These are phyloP conservation scores for Seira ritae DNA, from an alignment of 2,888 invertebrate genomes.

Conservation along the genomic window DNA sequence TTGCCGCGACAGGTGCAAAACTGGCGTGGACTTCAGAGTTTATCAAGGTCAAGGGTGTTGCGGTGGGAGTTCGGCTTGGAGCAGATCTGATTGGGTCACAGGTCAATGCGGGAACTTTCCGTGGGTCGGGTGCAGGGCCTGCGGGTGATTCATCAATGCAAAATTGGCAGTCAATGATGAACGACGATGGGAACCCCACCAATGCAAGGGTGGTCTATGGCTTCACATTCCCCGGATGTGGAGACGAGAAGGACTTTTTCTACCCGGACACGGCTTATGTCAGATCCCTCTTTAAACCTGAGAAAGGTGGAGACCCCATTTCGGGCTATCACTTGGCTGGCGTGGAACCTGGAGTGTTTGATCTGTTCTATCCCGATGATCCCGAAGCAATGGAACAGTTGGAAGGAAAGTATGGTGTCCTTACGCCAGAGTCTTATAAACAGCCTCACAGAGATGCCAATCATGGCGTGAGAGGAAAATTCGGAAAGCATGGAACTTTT, in stretches of 20 bases:
- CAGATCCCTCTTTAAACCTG: not conserved
- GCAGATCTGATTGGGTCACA: conserved; percentile 4
- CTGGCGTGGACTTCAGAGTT: not conserved
- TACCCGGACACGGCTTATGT: not conserved
- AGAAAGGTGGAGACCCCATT: not conserved
- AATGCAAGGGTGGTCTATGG: conserved; percentile 1
- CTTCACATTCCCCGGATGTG: conserved; percentile 13
- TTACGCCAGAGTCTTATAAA: not conserved
- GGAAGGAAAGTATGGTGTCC: not conserved
- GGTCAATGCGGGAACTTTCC: conserved; percentile 20
- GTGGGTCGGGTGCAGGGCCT: not conserved
- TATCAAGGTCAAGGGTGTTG: not conserved
- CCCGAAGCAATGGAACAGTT: not conserved
- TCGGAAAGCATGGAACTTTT: not conserved
- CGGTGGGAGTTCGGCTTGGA: not conserved
- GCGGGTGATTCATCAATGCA: not conserved
- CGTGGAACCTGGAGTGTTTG: not conserved
- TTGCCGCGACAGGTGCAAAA: not conserved
- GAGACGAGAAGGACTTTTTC: conserved; percentile 16
- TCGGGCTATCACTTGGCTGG: conserved; percentile 13
- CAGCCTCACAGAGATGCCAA: conserved; percentile 4
- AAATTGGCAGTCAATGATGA: not conserved
- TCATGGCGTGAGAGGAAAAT: conserved; percentile 3
- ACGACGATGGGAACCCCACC: not conserved
- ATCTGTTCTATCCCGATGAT: conserved; percentile 20